Conservation (phyloP, 2,888 invertebrate species). For the Calameuta idolon region DNA sequence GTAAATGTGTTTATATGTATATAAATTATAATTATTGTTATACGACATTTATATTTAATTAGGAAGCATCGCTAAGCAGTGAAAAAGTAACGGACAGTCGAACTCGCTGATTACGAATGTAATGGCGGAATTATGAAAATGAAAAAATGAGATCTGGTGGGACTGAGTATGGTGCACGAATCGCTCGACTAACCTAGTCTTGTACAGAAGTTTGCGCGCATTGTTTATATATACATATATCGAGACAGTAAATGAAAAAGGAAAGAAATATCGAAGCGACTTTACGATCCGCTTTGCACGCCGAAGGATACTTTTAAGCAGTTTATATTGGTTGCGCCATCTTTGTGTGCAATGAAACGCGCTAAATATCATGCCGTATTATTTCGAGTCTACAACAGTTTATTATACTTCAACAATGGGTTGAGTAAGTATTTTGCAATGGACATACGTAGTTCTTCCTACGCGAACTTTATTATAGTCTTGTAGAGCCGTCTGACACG, state of each 20-base stretch:
- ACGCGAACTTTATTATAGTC: neutral
- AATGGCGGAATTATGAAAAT: neutral
- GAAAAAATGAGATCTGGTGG: neutral
- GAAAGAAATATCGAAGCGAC: neutral
- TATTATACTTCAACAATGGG: neutral
- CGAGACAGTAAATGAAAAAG: neutral
- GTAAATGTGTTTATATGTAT: conserved; percentile 66
- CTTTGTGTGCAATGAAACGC: neutral
- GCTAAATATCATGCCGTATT: conserved; percentile 3
- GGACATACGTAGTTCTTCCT: neutral
- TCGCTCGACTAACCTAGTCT: conserved; percentile 64
- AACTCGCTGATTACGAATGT: neutral
- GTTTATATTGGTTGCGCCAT: conserved; percentile 17
- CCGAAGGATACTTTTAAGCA: conserved; percentile 16
- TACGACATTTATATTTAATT: conserved; percentile 38
- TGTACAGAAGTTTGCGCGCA: conserved; percentile 61
- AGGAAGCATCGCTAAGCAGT: conserved; percentile 10
- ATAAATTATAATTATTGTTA: conserved; percentile 63
- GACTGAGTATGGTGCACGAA: conserved; percentile 41
- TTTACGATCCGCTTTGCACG: conserved; percentile 34
- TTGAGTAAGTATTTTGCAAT: neutral
- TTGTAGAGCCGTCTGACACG: neutral
- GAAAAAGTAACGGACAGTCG: neutral
- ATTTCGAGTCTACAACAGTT: conserved; percentile 4
- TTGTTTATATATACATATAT: conserved; percentile 44